These are phyloP conservation scores for Oreocharis arfaki DNA, from an alignment of 2,113 vertebrate species.

Conservation along the genomic window DNA sequence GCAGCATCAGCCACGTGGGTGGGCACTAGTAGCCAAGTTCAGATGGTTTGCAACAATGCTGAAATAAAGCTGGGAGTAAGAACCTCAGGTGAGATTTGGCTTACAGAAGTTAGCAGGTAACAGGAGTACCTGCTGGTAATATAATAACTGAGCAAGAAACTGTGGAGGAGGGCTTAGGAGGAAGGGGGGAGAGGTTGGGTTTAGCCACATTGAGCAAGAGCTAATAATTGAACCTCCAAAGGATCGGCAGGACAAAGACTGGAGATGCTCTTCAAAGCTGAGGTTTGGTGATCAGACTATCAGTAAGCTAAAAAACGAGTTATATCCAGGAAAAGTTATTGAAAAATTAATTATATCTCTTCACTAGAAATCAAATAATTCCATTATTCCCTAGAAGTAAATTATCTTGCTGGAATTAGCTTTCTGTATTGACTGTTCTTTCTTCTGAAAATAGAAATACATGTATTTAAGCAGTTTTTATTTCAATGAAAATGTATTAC, in stretches of 20 bases:
- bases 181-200: background rate
- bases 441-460: slow-evolving; percentile 11
- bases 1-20: background rate
- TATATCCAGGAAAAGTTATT: background rate
- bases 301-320: background rate
- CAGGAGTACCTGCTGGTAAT: background rate
- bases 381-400: slow-evolving; percentile 1
- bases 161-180: background rate
- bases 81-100: accelerated
- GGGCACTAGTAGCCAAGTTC: background rate
- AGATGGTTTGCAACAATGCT: background rate
- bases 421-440: slow-evolving; percentile 20
- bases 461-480: slow-evolving; percentile 3
- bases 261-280: background rate
- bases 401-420: slow-evolving; percentile 11
- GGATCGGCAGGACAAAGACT: background rate
- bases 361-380: slow-evolving; percentile 12
- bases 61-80: background rate
- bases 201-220: background rate
- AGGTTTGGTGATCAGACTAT: background rate
- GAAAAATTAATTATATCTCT: background rate
- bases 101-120: background rate
- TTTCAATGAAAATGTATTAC: background rate
- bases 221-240: background rate
- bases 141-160: background rate